Percentiles rank a stretch among this genome's conserved stretches.
Evolutionary conservation across 2,113 vertebrate genomes (phyloP).

Genomic region (Symphodus melops): DNA sequence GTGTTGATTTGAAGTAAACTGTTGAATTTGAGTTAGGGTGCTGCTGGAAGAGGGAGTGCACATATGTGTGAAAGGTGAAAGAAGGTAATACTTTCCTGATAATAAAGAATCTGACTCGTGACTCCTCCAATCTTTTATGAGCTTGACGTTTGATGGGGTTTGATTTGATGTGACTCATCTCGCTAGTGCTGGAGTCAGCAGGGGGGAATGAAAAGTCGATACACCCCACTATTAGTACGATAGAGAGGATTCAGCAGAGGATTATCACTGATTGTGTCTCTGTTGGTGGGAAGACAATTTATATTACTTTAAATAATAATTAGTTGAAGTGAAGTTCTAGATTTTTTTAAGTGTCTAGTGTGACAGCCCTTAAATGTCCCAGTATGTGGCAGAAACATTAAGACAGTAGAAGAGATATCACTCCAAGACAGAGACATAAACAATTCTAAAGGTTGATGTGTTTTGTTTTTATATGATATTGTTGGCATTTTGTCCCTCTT

Average conservation of each 20-base stretch:
- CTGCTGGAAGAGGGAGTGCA: neutral
- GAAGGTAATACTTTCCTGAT: conserved; percentile 56
- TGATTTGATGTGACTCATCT: conserved; percentile 70
- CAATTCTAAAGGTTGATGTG: too few relatives aligned
- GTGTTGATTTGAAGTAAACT: conserved; percentile 42
- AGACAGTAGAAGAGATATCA: conserved; percentile 8
- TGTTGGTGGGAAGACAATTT: conserved; percentile 30
- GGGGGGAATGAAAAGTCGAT: conserved; percentile 53
- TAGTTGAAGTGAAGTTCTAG: neutral
- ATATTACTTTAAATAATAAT: conserved; percentile 28
- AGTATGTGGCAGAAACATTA: neutral
- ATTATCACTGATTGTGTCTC: conserved; percentile 46
- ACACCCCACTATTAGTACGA: conserved; percentile 13
- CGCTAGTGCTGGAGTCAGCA: conserved; percentile 42
- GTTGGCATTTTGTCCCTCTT: neutral
- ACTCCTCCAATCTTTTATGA: conserved; percentile 60
- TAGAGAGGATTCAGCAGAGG: conserved; percentile 27
- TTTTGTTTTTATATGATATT: too few relatives aligned
- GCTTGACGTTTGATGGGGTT: conserved; percentile 53
- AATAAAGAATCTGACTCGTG: conserved; percentile 62
- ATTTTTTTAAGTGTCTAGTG: neutral
- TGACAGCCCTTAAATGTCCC: neutral
- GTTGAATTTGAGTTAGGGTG: conserved; percentile 25
- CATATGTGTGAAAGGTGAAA: conserved; percentile 39
- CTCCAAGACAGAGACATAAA: too few relatives aligned